phyloP scores from a whole-genome alignment of 1,140 invertebrate species.

The Eulimnadia texana region DNA sequence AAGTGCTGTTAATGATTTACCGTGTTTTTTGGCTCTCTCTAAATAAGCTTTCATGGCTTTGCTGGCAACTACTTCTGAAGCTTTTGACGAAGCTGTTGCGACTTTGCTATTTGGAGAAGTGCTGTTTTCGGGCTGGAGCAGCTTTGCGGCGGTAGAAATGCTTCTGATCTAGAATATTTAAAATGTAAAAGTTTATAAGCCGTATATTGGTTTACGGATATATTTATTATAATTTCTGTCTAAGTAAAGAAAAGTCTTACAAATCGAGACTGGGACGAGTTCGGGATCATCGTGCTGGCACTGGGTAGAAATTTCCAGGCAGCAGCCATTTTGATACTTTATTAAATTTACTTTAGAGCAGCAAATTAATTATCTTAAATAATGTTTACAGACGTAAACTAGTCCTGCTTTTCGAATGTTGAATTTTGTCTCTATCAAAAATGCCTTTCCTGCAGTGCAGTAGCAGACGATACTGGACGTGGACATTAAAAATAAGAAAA shows the following conservation, averaged over 20 bases:
- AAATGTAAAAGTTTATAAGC: too few species aligned
- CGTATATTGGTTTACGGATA: too few species aligned
- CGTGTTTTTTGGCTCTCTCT: slow-evolving; percentile 58
- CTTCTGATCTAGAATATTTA: not conserved
- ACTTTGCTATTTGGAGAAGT: not conserved
- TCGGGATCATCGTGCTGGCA: not conserved
- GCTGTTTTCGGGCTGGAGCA: not conserved
- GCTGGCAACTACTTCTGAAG: slow-evolving; percentile 30
- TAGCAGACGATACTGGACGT: not conserved
- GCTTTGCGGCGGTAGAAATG: not conserved
- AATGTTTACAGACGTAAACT: too few species aligned
- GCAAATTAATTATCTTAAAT: too few species aligned
- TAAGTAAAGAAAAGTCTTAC: not conserved
- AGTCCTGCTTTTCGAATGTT: too few species aligned
- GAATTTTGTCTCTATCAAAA: too few species aligned
- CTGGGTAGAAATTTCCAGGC: not conserved
- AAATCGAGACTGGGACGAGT: not conserved
- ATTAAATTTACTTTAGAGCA: too few species aligned
- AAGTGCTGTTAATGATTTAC: slow-evolving; percentile 28
- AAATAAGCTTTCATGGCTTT: slow-evolving; percentile 80
- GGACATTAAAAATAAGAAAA: not conserved
- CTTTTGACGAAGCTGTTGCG: not conserved
- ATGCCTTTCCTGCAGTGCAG: too few species aligned
- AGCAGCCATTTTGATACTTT: not conserved
- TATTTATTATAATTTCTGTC: too few species aligned